phyloP scores from a whole-genome alignment of 2,797 vertebrate species.

The Microcaecilia unicolor region DNA sequence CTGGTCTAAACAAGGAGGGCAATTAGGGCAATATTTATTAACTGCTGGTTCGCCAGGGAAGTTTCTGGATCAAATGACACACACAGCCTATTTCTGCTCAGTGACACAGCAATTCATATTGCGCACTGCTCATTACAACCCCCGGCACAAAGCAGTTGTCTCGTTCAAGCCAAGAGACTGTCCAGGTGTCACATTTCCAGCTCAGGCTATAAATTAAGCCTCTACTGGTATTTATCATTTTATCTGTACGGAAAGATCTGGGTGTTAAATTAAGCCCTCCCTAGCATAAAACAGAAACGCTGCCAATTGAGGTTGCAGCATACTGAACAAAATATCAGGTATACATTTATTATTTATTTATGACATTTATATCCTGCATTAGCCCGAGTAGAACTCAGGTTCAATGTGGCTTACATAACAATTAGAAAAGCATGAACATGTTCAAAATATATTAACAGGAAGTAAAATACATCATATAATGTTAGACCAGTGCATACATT shows the following conservation, averaged over 20 bases:
- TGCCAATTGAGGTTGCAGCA: too few species aligned
- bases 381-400: too few species aligned
- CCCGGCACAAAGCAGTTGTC: conserved; percentile 7
- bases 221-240: conserved; percentile 28
- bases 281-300: not conserved
- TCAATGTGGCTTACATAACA: too few species aligned
- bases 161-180: conserved; percentile 24
- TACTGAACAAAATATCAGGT: too few species aligned
- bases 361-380: too few species aligned
- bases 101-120: conserved; percentile 43
- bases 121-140: conserved; percentile 14
- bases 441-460: too few species aligned
- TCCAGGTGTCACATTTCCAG: conserved; percentile 25
- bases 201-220: conserved; percentile 12
- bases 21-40: conserved; percentile 46
- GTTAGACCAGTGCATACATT: too few species aligned
- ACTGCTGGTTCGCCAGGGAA: conserved; percentile 28
- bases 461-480: too few species aligned
- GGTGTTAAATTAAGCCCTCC: conserved; percentile 6
- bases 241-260: conserved; percentile 27
- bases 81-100: conserved; percentile 26
- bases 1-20: conserved; percentile 22
- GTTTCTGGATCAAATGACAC: conserved; percentile 29
- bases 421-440: too few species aligned
- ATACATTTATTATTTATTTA: too few species aligned